Conservation (phyloP, 2,113 vertebrate genomes). For the Corythornis madagascariensis region DNA sequence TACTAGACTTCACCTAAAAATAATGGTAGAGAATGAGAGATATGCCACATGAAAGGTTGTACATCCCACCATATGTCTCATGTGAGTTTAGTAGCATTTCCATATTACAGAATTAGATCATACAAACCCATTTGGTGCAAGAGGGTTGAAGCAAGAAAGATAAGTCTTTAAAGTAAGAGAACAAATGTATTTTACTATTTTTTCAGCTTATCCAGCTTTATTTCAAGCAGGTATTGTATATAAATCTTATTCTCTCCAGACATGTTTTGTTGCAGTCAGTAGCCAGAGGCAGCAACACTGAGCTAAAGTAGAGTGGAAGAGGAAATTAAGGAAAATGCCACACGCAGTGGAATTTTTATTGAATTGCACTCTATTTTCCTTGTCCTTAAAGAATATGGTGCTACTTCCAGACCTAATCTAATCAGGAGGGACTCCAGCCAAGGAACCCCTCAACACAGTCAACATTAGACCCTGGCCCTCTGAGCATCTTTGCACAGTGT, state of each 20-base stretch:
- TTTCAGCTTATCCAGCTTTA: neutral
- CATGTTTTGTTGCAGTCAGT: neutral
- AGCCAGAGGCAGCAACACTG: neutral
- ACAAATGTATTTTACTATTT: neutral
- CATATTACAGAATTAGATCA: neutral
- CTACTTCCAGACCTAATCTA: neutral
- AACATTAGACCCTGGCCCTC: neutral
- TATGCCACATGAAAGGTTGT: neutral
- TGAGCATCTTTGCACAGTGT: neutral
- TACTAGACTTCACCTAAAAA: neutral
- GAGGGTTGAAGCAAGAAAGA: neutral
- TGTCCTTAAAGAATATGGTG: neutral
- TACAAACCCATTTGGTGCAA: neutral
- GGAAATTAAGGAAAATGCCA: constrained; percentile 48
- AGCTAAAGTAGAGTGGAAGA: neutral
- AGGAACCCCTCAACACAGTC: neutral
- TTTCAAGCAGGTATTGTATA: neutral
- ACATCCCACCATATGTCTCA: rapidly evolving
- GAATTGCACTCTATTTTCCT: neutral
- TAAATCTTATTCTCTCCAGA: neutral
- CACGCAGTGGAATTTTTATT: constrained; percentile 7
- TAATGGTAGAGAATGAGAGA: neutral
- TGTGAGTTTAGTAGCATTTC: neutral
- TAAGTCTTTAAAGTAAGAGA: neutral
- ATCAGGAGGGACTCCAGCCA: neutral